Conservation (phyloP, 2,888 invertebrate species). For the Leptopilina syphax region DNA sequence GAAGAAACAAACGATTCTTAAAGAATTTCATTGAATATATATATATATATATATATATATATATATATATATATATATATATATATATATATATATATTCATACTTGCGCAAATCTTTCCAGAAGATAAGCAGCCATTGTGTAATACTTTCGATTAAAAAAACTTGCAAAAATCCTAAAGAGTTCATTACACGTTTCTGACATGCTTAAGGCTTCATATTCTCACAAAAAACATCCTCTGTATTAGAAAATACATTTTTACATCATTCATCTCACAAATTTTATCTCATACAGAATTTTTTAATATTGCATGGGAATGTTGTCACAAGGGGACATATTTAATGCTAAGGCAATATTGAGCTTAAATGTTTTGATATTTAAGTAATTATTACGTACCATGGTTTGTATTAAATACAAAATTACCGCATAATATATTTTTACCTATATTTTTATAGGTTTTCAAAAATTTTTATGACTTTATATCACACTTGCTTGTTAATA, state of each 20-base stretch:
- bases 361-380: too few species aligned
- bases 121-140: conserved; percentile 69
- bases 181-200: conserved; percentile 1
- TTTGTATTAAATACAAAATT: too few species aligned
- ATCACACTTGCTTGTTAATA: conserved; percentile 43
- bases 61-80: conserved; percentile 45
- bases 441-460: not conserved
- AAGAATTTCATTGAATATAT: conserved; percentile 61
- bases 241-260: too few species aligned
- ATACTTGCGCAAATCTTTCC: conserved; percentile 69
- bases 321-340: too few species aligned
- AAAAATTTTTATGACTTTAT: conserved; percentile 15
- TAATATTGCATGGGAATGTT: too few species aligned
- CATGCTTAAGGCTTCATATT: too few species aligned
- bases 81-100: conserved; percentile 34
- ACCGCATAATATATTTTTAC: too few species aligned
- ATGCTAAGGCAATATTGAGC: too few species aligned
- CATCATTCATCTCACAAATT: too few species aligned
- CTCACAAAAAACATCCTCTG: too few species aligned
- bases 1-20: conserved; percentile 59
- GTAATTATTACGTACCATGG: too few species aligned
- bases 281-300: too few species aligned
- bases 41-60: conserved; percentile 41
- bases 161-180: conserved; percentile 32
- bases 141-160: conserved; percentile 7